Conservation (phyloP, 2,888 invertebrate genomes). For the Cartodere bifasciata region DNA sequence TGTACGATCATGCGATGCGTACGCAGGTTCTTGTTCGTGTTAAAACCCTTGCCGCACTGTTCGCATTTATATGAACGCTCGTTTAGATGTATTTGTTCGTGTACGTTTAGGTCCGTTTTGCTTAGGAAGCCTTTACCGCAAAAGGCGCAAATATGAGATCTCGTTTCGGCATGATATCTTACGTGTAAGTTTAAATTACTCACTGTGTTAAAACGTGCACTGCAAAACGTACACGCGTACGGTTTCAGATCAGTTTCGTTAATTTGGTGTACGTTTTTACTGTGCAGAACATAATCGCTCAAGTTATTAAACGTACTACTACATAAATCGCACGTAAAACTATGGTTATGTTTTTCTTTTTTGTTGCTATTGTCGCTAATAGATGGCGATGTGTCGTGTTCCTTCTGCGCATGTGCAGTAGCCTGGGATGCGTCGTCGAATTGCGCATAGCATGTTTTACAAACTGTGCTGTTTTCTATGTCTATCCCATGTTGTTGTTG, state of each 20-base stretch:
- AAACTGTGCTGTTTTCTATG: too few relatives aligned
- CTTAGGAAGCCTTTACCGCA: conserved; percentile 33
- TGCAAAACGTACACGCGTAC: conserved; percentile 21
- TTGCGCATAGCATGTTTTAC: too few relatives aligned
- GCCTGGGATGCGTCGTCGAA: too few relatives aligned
- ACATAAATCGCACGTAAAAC: too few relatives aligned
- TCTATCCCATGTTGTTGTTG: too few relatives aligned
- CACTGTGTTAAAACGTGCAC: conserved; percentile 22
- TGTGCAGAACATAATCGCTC: too few relatives aligned
- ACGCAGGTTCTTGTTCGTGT: conserved; percentile 25
- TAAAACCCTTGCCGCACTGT: conserved; percentile 22
- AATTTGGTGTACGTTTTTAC: conserved; percentile 20
- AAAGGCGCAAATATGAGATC: conserved; percentile 23
- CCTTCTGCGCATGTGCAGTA: too few relatives aligned
- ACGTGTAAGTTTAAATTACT: conserved; percentile 23
- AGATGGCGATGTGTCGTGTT: too few relatives aligned
- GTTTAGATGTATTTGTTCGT: conserved; percentile 25
- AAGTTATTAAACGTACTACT: too few relatives aligned
- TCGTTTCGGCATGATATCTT: conserved; percentile 23
- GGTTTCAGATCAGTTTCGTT: conserved; percentile 19
- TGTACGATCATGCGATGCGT: conserved; percentile 18
- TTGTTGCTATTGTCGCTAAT: too few relatives aligned
- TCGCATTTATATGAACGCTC: conserved; percentile 23
- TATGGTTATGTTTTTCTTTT: too few relatives aligned
- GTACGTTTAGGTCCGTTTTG: conserved; percentile 22